Evolutionary conservation across 2,797 vertebrate species (phyloP), one percentile per base, ranked within the genome.

Genomic region (Holocentrus rufus): DNA sequence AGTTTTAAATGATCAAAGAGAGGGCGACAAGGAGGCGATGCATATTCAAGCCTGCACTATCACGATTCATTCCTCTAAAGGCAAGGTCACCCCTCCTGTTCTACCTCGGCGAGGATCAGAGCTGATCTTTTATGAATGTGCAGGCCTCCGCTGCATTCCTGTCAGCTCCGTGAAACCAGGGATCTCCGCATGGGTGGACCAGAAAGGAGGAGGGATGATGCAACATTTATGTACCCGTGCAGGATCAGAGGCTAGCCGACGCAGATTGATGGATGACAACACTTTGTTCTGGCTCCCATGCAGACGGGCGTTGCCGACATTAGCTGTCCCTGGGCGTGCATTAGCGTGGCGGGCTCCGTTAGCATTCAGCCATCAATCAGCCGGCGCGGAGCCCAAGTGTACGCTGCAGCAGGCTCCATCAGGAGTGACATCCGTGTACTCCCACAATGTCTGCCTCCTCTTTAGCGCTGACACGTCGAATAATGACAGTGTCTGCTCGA

Each of bases 341-440:
- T 90, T 87, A 84, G 84, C 23, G 9, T 42, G 34, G 57, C 20
- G 30, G 64, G 65, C 74, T 80, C 71, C 57, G 81, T 77, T 79
- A 75, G 76, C 84, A 73, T 80, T 70, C 79, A 65, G 69, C 81
- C 84, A 89, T 93, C 88, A 91, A 91, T 92, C 90, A 91, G 76
- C 0, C 1, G 72, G 61, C 57, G 31, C 69, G 56, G 18, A 44
- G 63, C 49, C 67, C n/a, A 62, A 65, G 60, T 75, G 68, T 75
- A 69, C 2, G 23, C 72, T 73, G 44, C 71, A 69, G 69, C 50
- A 0, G 6, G 60, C 67, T 69, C 56, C 42, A 59, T 62, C 61
- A 34, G n/a, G 42, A 84, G 69, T 87, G 88, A 90, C 84, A 87
- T 62, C 73, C 17, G 25, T 62, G 73, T 36, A 80, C 85, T 83